Conservation (phyloP, 2,888 invertebrate genomes). For the Rhingia campestris region DNA sequence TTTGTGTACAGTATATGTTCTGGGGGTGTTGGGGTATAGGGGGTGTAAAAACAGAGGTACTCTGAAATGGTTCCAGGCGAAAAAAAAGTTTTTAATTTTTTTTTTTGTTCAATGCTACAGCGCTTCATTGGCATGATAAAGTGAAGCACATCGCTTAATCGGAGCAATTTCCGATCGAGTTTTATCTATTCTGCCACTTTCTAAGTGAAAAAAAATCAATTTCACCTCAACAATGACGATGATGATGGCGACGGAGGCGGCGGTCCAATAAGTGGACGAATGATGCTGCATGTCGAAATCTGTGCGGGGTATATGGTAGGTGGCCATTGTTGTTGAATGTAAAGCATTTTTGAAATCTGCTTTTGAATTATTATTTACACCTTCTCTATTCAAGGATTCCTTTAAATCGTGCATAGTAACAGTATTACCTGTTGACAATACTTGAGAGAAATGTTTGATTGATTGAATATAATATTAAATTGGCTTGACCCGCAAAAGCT, state of each 20-base stretch:
- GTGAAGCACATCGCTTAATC: slow-evolving; percentile 70
- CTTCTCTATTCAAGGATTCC: too few relatives aligned
- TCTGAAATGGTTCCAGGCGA: not conserved
- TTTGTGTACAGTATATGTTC: slow-evolving; percentile 34
- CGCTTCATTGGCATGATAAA: slow-evolving; percentile 70
- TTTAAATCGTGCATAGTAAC: too few relatives aligned
- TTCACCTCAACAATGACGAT: slow-evolving; percentile 31
- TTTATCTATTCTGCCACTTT: slow-evolving; percentile 48
- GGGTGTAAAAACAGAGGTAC: not conserved
- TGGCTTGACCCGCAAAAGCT: too few relatives aligned
- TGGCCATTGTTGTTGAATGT: too few relatives aligned
- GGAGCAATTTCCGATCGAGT: slow-evolving; percentile 58
- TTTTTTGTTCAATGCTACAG: slow-evolving; percentile 46
- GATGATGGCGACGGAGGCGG: not conserved
- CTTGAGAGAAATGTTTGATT: too few relatives aligned
- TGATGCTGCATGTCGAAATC: not conserved
- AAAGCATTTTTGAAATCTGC: too few relatives aligned
- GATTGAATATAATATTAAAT: too few relatives aligned
- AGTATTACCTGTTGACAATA: too few relatives aligned
- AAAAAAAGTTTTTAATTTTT: slow-evolving; percentile 34
- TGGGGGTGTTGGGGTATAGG: not conserved
- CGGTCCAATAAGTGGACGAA: not conserved
- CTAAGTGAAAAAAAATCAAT: slow-evolving; percentile 67
- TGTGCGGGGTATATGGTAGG: not conserved
- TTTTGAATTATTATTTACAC: too few relatives aligned